Base-by-base conservation (phyloP, 2,888 invertebrate species). In the Ormia ochracea region DNA sequence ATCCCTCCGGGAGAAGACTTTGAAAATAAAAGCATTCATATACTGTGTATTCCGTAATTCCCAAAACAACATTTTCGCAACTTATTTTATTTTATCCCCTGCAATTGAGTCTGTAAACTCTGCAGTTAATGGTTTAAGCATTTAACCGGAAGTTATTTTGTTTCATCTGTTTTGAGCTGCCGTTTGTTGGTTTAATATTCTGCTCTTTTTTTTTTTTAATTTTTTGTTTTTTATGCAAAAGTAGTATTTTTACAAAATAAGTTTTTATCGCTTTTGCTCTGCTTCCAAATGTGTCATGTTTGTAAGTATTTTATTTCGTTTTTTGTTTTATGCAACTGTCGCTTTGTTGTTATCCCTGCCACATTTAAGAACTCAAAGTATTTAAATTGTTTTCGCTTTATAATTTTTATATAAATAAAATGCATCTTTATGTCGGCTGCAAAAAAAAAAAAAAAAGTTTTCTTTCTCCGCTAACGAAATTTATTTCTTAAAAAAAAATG, bases 71-170 rank as follows among this genome's bases (percentile, higher is more conserved):
- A 45, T 12, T 6, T 10, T 10, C 21, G 23, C 31, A n/a, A n/a
- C n/a, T n/a, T n/a, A n/a, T n/a, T 33, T 58, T 23, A 21, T 33
- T 45, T 31, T 0, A 45, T 33, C 2, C 9, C 23, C n/a, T 19
- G n/a, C 10, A 21, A 43, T 4, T 28, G 14, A 41, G 7, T 2
- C 45, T 33, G 68, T 14, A 14, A 54, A 69, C 61, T 26, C 68
- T 69, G 38, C 2, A 28, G 9, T 45, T 41, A 19, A n/a, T 54
- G 59, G 54, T 28, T 28, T 56, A 17, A 41, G 28, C 38, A 65
- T 72, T 59, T 36, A 70, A 70, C 45, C 79, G 79, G 79, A 79
- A 70, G 79, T 79, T 74, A 63, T 78, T 50, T 50, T 33, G 50
- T 68, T 74, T 79, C 63, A 70, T 68, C 45, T 43, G 17, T 52